Evolutionary conservation across 2,888 invertebrate species (phyloP).

Genomic region (Ischnus inquisitorius): DNA sequence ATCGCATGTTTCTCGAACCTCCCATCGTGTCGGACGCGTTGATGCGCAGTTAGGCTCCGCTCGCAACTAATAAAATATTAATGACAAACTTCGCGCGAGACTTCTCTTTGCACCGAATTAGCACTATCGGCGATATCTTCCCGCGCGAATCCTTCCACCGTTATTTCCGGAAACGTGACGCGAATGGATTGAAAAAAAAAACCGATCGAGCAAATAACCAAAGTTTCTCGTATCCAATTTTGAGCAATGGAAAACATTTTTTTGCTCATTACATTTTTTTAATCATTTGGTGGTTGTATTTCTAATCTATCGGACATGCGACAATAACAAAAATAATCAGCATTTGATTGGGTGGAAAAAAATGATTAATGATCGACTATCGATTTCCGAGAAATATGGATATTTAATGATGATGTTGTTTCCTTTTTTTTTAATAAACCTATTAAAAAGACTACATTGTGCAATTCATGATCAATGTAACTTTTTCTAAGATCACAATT

Average conservation of each 20-base stretch:
- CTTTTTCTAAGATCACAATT: too few relatives aligned
- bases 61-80: conserved; percentile 47
- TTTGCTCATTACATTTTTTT: too few relatives aligned
- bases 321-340: too few relatives aligned
- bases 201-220: neutral
- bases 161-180: neutral
- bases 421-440: too few relatives aligned
- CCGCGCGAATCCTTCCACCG: neutral
- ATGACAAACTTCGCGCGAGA: neutral
- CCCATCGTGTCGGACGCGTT: neutral
- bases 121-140: neutral
- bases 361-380: too few relatives aligned
- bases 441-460: too few relatives aligned
- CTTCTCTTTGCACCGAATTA: neutral
- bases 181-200: neutral
- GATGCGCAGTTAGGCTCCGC: conserved; percentile 58
- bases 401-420: too few relatives aligned
- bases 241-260: neutral
- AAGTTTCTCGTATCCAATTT: neutral
- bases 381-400: too few relatives aligned
- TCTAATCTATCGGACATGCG: too few relatives aligned
- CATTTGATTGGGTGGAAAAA: too few relatives aligned
- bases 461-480: too few relatives aligned
- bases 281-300: too few relatives aligned
- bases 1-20: conserved; percentile 14